A percentile compares a stretch with the other conserved stretches of the same genome.
Conservation (phyloP, 2,113 vertebrate species). For the Ictalurus punctatus region DNA sequence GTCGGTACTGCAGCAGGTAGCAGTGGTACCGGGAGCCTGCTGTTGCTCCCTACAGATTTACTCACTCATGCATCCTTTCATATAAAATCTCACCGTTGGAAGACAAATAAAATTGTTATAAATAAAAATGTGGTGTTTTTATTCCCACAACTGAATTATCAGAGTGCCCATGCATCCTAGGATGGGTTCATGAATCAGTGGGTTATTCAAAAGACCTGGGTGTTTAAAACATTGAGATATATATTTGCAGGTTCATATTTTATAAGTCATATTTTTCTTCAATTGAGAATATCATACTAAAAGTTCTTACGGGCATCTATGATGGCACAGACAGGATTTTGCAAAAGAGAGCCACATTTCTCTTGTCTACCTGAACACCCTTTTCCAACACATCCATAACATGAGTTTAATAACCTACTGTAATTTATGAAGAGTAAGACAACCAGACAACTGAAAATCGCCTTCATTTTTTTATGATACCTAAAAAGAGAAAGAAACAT, state of each 20-base stretch:
- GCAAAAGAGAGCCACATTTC: constrained; percentile 4
- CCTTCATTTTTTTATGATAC: constrained; percentile 11
- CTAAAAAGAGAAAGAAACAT: not conserved
- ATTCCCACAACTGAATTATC: not conserved
- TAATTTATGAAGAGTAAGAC: constrained; percentile 7
- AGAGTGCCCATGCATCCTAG: not conserved
- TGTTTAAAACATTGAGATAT: not conserved
- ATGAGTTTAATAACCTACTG: not conserved
- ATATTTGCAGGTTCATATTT: not conserved
- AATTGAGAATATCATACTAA: not conserved
- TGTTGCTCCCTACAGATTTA: not conserved
- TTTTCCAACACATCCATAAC: not conserved
- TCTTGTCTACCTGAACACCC: constrained; percentile 1
- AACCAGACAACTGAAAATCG: not conserved
- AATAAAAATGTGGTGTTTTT: not conserved
- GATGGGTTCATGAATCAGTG: not conserved
- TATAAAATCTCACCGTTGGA: not conserved
- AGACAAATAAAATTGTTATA: not conserved
- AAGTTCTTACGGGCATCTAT: not conserved
- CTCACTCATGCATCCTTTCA: constrained; percentile 7
- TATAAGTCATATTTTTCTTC: no score
- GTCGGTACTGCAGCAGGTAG: constrained; percentile 8
- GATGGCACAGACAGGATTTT: constrained; percentile 11
- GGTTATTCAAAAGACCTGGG: not conserved
- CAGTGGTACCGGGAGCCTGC: not conserved